Evolutionary conservation across 2,797 vertebrate species (phyloP), one percentile per base, ranked within the genome.

Genomic region (Siniperca scherzeri): DNA sequence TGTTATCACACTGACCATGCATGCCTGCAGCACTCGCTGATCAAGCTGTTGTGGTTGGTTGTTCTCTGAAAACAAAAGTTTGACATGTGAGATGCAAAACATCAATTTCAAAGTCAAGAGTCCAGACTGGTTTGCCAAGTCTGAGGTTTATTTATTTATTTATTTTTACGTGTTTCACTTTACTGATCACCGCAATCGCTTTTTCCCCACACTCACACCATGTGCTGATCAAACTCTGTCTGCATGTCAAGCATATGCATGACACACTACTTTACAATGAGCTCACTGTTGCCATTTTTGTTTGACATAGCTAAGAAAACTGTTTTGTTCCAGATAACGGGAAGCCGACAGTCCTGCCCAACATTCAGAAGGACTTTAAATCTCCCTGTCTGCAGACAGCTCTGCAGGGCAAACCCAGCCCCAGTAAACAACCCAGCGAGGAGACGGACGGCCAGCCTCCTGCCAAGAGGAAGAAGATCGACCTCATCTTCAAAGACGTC

Each of bases 401-500:
- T 56, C 90, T 96, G 81, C 97, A 94, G 89, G 95, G 93, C 83
- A 96, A 91, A 96, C 94, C 94, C 90, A 95, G 89, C 90, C 94
- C 81, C 92, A 93, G 78, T 73, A 97, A 97, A 82, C 96, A 96
- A 69, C 87, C 91, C 61, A 93, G 90, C 64, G 97, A 98, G 0
- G 97, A 98, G 68, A 92, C 93, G 2, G 97, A 98, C 3, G 70
- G 89, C 7, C 96, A 97, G 77, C 93, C 96, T 74, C 97, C 97
- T 52, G 90, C 97, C 73, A 99, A 99, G 94, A 99, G 97, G 93
- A 99, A 98, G 94, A 99, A 97, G 91, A 98, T 98, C 3, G 97
- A 99, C 90, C 96, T 98, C 75, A 98, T 98, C 86, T 99, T 98
- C 93, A 99, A 98, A 95, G 97, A 98, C 1, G 97, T 98, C 30